Percentiles rank a stretch among this genome's conserved stretches.
Evolutionary conservation across 2,888 invertebrate genomes (phyloP).

Genomic region (Hedychridium roseum): DNA sequence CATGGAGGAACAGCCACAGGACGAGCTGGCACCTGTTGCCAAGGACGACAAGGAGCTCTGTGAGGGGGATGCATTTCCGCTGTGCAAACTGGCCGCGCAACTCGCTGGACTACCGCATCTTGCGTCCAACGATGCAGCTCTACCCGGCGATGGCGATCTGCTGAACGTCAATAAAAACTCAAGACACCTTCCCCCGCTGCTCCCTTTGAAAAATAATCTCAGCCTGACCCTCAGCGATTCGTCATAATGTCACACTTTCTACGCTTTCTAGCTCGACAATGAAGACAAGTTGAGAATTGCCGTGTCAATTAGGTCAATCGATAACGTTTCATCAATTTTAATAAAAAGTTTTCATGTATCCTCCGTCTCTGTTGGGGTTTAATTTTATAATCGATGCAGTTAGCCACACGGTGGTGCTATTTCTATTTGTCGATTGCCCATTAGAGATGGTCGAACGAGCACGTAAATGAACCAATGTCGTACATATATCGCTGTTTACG

Average conservation of each 20-base stretch:
- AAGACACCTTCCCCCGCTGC: too few relatives aligned
- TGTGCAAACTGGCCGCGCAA: conserved; percentile 59
- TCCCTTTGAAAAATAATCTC: too few relatives aligned
- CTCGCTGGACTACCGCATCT: conserved; percentile 70
- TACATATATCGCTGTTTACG: too few relatives aligned
- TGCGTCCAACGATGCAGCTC: conserved; percentile 80
- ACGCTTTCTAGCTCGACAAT: too few relatives aligned
- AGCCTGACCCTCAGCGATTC: too few relatives aligned
- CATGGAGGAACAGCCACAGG: conserved; percentile 52
- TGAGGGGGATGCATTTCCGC: conserved; percentile 71
- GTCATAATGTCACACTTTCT: too few relatives aligned
- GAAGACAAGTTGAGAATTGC: too few relatives aligned
- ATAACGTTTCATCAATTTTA: background rate
- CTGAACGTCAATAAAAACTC: too few relatives aligned
- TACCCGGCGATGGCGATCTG: conserved; percentile 80
- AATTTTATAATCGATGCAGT: background rate
- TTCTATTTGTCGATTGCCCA: background rate
- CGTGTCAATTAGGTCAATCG: background rate
- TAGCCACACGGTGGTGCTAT: background rate
- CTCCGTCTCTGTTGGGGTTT: background rate
- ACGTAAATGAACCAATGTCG: background rate
- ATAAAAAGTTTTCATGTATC: background rate
- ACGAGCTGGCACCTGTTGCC: conserved; percentile 61
- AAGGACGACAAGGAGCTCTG: conserved; percentile 77
- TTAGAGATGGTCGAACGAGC: background rate